Evolutionary conservation across 2,113 vertebrate genomes (phyloP).

Genomic region (Podiceps cristatus): DNA sequence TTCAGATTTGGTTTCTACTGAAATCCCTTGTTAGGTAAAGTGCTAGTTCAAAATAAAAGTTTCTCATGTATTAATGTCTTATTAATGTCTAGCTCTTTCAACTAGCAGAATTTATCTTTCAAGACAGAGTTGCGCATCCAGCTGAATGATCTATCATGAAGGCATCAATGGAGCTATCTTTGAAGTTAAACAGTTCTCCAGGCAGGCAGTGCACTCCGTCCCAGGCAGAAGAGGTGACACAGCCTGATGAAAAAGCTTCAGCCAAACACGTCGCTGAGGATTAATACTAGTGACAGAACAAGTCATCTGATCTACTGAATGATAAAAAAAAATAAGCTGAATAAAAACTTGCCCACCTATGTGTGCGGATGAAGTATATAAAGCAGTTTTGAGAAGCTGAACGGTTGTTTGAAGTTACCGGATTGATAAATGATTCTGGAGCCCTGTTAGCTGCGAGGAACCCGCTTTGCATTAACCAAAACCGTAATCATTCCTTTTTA

Average conservation of each 20-base stretch:
- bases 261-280: neutral
- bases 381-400: neutral
- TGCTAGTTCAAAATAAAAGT: neutral
- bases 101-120: neutral
- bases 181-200: neutral
- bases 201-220: neutral
- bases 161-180: neutral
- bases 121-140: neutral
- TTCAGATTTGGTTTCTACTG: neutral
- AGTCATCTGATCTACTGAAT: neutral
- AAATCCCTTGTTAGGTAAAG: neutral
- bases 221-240: neutral
- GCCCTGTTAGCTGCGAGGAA: accelerated
- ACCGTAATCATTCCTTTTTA: accelerated
- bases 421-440: neutral
- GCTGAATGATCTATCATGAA: neutral
- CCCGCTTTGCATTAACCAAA: accelerated
- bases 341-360: neutral
- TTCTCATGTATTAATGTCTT: neutral
- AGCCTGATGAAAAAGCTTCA: neutral
- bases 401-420: neutral
- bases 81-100: neutral
- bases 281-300: neutral
- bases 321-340: neutral
- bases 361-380: neutral